Conservation (phyloP, 2,888 invertebrate genomes). For the Drosophila dives region DNA sequence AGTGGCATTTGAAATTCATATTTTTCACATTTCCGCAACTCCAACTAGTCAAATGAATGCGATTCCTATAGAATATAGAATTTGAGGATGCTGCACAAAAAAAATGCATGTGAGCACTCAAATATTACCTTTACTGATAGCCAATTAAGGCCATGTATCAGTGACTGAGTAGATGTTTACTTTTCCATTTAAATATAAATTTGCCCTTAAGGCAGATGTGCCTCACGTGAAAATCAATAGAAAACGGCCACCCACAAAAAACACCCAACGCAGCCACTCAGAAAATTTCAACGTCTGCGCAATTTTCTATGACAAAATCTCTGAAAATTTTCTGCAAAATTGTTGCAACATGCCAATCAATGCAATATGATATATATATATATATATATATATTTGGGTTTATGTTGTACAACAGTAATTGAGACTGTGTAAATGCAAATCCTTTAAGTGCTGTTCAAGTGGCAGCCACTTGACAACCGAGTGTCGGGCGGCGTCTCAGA, state of each 20-base stretch:
- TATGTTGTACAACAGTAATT: conserved; percentile 49
- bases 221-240: neutral
- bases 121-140: conserved; percentile 25
- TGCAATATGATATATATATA: neutral
- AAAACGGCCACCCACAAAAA: neutral
- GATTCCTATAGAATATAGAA: conserved; percentile 1
- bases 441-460: conserved; percentile 62
- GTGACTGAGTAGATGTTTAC: conserved; percentile 20
- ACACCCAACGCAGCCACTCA: neutral
- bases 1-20: neutral
- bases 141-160: conserved; percentile 1
- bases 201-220: conserved; percentile 17
- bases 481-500: neutral
- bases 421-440: conserved; percentile 64
- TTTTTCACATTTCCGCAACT: too few relatives aligned
- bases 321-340: conserved; percentile 34
- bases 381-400: neutral
- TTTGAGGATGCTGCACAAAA: neutral
- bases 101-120: conserved; percentile 24
- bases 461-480: conserved; percentile 37
- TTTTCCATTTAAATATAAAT: conserved; percentile 52
- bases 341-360: conserved; percentile 52
- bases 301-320: conserved; percentile 25
- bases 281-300: neutral
- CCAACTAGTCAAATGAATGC: conserved; percentile 3